phyloP scores from a whole-genome alignment of 2,113 vertebrate species.

The Cettia cetti region DNA sequence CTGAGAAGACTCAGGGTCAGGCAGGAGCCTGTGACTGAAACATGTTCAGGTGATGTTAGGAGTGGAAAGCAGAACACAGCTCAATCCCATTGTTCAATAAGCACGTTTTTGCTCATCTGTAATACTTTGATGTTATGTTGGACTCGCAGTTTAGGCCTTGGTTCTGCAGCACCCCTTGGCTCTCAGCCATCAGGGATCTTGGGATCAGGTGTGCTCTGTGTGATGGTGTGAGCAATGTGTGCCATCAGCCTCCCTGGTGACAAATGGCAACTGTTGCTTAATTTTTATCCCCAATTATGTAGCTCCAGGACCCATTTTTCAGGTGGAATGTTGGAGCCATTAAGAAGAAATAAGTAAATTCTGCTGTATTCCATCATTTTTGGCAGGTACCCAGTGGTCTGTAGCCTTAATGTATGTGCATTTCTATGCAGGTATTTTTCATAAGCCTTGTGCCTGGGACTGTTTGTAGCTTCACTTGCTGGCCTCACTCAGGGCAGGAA shows the following conservation, averaged over 20 bases:
- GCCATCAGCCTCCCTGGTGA: conserved; percentile 64
- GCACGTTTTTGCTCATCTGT: fast-evolving
- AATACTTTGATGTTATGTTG: fast-evolving
- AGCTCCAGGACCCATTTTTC: conserved; percentile 77
- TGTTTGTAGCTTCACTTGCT: conserved; percentile 9
- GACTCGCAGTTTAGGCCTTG: fast-evolving
- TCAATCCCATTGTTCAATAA: fast-evolving
- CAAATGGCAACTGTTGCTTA: conserved; percentile 77
- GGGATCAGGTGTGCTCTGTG: background rate
- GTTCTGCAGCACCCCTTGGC: background rate
- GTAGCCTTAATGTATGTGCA: conserved; percentile 57
- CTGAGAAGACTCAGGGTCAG: background rate
- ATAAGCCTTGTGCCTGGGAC: background rate
- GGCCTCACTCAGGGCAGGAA: background rate
- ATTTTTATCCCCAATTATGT: conserved; percentile 80
- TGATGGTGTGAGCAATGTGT: conserved; percentile 33
- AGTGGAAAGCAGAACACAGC: background rate
- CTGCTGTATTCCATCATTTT: conserved; percentile 72
- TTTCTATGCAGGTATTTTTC: conserved; percentile 67
- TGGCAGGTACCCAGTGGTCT: conserved; percentile 75
- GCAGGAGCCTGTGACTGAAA: background rate
- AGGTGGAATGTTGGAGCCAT: conserved; percentile 74
- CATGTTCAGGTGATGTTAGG: fast-evolving
- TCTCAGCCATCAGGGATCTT: background rate
- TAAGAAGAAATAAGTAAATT: conserved; percentile 82